Conservation (phyloP, 2,797 vertebrate genomes). For the Iguana delicatissima region DNA sequence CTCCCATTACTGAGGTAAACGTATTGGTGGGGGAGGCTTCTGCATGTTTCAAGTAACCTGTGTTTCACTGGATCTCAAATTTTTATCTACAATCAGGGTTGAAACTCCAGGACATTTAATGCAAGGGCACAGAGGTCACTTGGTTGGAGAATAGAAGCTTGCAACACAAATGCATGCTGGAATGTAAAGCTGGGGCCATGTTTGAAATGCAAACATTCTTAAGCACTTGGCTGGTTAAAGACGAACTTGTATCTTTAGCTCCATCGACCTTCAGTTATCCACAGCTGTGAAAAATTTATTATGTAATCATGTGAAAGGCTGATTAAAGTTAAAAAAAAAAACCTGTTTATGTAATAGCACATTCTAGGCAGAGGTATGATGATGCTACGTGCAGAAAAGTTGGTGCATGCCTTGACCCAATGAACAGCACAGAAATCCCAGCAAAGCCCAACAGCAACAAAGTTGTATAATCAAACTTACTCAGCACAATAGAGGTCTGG, state of each 20-base stretch:
- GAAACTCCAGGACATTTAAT: conserved; percentile 29
- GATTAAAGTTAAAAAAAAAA: conserved; percentile 7
- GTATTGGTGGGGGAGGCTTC: neutral
- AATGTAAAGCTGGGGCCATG: conserved; percentile 36
- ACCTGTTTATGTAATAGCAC: conserved; percentile 1
- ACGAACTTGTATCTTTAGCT: conserved; percentile 18
- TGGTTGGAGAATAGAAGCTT: neutral
- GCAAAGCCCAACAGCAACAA: neutral
- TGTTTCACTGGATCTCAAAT: conserved; percentile 8
- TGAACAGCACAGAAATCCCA: neutral
- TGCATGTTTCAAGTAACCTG: neutral
- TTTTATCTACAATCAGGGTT: conserved; percentile 25
- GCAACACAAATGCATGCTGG: conserved; percentile 24
- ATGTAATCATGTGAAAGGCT: conserved; percentile 22
- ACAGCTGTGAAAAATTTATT: conserved; percentile 32
- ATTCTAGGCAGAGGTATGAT: neutral
- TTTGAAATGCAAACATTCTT: conserved; percentile 46
- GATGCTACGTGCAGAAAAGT: neutral
- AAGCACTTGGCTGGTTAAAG: conserved; percentile 18
- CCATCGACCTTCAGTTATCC: conserved; percentile 29
- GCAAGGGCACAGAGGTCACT: conserved; percentile 30
- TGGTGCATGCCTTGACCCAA: neutral
- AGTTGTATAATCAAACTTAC: neutral
- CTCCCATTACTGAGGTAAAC: neutral
- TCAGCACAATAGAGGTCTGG: neutral